A percentile compares a stretch with the other conserved stretches of the same genome.
Evolutionary conservation across 2,888 invertebrate species (phyloP).

Genomic region (Sphaerophoria rueppellii): DNA sequence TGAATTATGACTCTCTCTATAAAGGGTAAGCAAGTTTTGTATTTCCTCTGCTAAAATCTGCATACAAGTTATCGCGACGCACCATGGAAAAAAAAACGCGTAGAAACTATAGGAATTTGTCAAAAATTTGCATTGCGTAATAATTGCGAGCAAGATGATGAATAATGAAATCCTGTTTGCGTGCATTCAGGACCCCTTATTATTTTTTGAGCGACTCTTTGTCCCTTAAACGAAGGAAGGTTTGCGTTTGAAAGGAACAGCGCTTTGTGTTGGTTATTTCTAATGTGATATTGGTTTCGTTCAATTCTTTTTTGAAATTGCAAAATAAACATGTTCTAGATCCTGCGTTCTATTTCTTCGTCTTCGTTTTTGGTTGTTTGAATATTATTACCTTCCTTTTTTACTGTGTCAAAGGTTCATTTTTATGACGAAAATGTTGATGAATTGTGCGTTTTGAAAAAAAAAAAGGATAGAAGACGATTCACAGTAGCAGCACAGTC

Average conservation of each 20-base stretch:
- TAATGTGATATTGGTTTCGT: not conserved
- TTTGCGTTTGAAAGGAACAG: not conserved
- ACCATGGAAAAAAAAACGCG: slow-evolving; percentile 16
- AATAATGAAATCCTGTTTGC: slow-evolving; percentile 51
- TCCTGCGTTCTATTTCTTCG: slow-evolving; percentile 42
- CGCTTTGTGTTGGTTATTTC: not conserved
- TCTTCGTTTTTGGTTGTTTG: not conserved
- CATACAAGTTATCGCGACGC: too few species aligned
- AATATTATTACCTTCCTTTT: not conserved
- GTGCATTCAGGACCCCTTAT: slow-evolving; percentile 64
- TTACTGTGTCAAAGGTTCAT: not conserved
- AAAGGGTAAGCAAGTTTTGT: slow-evolving; percentile 12
- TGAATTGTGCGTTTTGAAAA: slow-evolving; percentile 14
- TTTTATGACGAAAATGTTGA: not conserved
- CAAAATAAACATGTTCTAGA: slow-evolving; percentile 59
- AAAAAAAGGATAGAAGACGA: not conserved
- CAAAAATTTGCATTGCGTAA: slow-evolving; percentile 58
- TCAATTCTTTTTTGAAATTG: slow-evolving; percentile 25
- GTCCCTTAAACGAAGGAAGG: slow-evolving; percentile 27
- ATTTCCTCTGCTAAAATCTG: not conserved
- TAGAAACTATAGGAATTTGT: slow-evolving; percentile 30
- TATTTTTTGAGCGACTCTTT: slow-evolving; percentile 16
- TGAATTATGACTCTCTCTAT: slow-evolving; percentile 38
- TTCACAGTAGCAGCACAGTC: not conserved
- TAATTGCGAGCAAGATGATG: slow-evolving; percentile 36